Base-by-base conservation (phyloP, 2,888 invertebrate genomes). In the Dryobota labecula region DNA sequence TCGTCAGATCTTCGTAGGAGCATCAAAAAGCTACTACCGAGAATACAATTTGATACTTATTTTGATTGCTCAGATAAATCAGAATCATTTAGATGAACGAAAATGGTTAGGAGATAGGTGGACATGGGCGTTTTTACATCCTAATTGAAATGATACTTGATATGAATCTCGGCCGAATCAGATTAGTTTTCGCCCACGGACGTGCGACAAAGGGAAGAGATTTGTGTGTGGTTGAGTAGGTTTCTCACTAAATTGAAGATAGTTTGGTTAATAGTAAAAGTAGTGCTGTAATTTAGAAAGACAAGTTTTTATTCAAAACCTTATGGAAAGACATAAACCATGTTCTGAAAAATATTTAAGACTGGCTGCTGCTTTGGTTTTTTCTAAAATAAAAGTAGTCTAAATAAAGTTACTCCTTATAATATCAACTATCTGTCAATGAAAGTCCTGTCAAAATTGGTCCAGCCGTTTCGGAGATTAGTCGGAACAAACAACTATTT, bases 111-210 rank as follows among this genome's bases (percentile, higher is more conserved):
- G 3, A 78, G 68, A 78, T 66, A 54, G 18, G 33, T 38, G n/a
- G 33, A 53, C 5, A 79, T 64, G 62, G 65, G 36, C 57, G 43
- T 56, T 78, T 64, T 78, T 73, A 57, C 51, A 47, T 69, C 53
- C 73, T 80, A 80, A 78, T 82, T 80, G 79, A 77, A 82, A 78
- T 56, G 54, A 56, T 15, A 8, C 27, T 60, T 66, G 79, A 82
- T 82, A 66, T 11, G 49, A 51, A 78, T 82, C 82, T 81, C 36
- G 51, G 27, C 51, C 13, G n/a, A 66, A 73, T 82, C 69, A 56
- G 73, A 73, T 80, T 54, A 61, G 58, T 49, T 60, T 73, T 69
- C 79, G 69, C 79, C 79, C 73, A 80, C 79, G 51, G 33, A 6
- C 20, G 27, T 11, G 43, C 27, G 73, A 66, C 68, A 66, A 66